Evolutionary conservation across 2,113 vertebrate genomes (phyloP), one percentile per base, ranked within the genome.

Genomic region (Centropus unirufus): DNA sequence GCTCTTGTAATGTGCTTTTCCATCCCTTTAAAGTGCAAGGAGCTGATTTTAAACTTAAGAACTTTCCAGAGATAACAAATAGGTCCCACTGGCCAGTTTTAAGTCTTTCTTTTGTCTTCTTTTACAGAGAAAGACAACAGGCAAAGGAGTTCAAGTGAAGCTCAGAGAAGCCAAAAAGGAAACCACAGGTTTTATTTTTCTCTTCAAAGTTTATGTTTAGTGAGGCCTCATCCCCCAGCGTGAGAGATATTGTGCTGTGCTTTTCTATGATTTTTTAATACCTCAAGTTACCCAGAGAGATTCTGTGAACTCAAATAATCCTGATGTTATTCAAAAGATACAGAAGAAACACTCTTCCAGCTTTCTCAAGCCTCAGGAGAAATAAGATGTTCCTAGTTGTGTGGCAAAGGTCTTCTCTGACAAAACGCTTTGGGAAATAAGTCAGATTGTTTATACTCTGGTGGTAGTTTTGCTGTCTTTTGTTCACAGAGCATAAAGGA

Each of bases 111-210:
- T 95, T 88, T 81, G 67, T 88, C 72, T 70, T 62, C 29, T 40
- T 90, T 74, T 90, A 86, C 68, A 90, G 46, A 90, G 24, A 74
- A 66, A 87, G 59, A 67, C 72, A 90, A 88, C 0, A 0, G 49
- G 30, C 52, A 81, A 68, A 34, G 44, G 77, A 90, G 76, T 83
- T 95, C 79, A 85, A 79, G 87, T 0, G 1, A 92, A 76, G 68
- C 57, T 88, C 52, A 77, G 64, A 91, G 21, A 95, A 89, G 61
- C 51, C 75, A 70, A 67, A 91, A 74, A 90, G 96, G 94, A 94
- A 95, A 95, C 76, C 93, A 87, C 83, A 93, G 64, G 75, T 86
- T 94, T 94, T 62, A 67, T 78, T 74, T 94, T 94, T 84, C 75
- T 82, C 61, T 84, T 90, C 36, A 59, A 76, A 93, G 64, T 49